These are phyloP conservation scores for Schizaphis graminum DNA, from an alignment of 2,888 invertebrate genomes.

Conservation along the genomic window DNA sequence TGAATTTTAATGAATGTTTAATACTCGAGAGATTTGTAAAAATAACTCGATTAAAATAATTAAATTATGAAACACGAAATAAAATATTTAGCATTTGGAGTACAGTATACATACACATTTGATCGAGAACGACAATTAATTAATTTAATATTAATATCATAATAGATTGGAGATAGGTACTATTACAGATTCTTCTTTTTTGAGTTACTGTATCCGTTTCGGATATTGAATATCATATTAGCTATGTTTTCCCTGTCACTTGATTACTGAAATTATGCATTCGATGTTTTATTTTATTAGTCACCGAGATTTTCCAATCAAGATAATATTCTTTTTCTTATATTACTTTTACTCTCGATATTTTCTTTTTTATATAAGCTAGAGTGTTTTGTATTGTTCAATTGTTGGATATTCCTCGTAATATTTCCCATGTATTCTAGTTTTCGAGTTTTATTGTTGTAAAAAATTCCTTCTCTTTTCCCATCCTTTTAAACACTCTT, in stretches of 20 bases:
- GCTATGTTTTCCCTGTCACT: too few relatives aligned
- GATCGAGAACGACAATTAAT: not conserved
- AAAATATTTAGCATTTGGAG: not conserved
- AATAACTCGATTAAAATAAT: not conserved
- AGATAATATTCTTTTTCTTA: constrained; percentile 18
- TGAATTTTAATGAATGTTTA: not conserved
- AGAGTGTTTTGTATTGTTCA: not conserved
- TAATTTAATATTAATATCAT: not conserved
- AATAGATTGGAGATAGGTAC: too few relatives aligned
- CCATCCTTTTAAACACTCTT: not conserved
- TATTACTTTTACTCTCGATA: constrained; percentile 23
- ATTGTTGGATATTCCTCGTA: not conserved
- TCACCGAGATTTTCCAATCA: constrained; percentile 28
- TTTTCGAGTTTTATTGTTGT: not conserved
- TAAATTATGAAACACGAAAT: not conserved
- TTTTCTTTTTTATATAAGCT: constrained; percentile 42
- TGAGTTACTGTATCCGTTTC: too few relatives aligned
- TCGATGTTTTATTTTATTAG: not conserved
- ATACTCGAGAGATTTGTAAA: not conserved
- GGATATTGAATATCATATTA: too few relatives aligned
- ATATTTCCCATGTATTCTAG: not conserved
- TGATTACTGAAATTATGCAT: too few relatives aligned
- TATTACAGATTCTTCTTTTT: too few relatives aligned
- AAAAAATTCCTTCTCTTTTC: not conserved
- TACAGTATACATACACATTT: not conserved